Base-by-base conservation (phyloP, 2,797 vertebrate genomes). In the Steatocranus sp. region DNA sequence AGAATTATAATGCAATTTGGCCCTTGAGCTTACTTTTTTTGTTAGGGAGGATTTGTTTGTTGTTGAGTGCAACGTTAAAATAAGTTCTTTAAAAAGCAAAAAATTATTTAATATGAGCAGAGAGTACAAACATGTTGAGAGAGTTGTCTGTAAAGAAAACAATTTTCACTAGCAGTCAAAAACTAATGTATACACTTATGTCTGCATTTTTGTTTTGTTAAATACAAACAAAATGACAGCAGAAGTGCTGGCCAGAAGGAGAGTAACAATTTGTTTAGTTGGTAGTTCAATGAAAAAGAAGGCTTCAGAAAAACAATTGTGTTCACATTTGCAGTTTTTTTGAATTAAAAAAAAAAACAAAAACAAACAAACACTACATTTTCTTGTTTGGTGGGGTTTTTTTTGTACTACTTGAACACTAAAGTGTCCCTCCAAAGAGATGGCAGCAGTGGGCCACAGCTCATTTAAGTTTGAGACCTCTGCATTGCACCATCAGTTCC, bases 331-430 rank as follows among this genome's bases (percentile, higher is more conserved):
- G 30, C 56, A 34, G 56, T n/a, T 61, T 61, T 34, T 34, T n/a
- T 34, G 56, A n/a, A 61, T 1, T 3, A 0, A 0, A n/a, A 56
- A 27, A 54, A 61, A 0, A 0, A n/a, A 56, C 14, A 54, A 61
- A 61, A 2, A 0, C 56, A 11, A 58, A 11, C 17, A 34, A 34
- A 34, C 56, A 34, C 18, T 34, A n/a, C 18, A 34, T 61, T 61
- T 61, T 61, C 56, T 61, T 61, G 56, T 61, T 34, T 61, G 56
- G 56, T 61, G 30, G 25, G 12, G 0, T 0, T 1, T 11, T 7
- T 58, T n/a, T 61, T 61, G 11, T n/a, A 61, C 30, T 61, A 61
- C 32, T 12, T 61, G 56, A 61, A 61, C 30, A 20, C 18, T 61
- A 61, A 61, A 4, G 56, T 34, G 3, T 34, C 56, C 30, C 56